Percentiles rank a stretch among this genome's conserved stretches.
phyloP scores from a whole-genome alignment of 2,797 vertebrate genomes.

The Benthosema pterotum region DNA sequence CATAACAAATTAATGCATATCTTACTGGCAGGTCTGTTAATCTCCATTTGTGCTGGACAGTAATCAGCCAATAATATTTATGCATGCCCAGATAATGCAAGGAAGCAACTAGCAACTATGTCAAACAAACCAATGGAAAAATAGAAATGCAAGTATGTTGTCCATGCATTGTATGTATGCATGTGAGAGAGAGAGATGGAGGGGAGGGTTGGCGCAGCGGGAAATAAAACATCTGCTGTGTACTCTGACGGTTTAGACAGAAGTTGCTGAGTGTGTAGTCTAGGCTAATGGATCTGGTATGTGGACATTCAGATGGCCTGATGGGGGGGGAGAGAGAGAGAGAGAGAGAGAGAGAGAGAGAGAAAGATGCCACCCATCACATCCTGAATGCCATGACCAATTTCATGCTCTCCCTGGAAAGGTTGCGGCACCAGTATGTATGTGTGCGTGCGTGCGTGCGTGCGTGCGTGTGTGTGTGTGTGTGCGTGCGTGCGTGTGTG shows the following conservation, averaged over 20 bases:
- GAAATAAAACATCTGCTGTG: constrained; percentile 65
- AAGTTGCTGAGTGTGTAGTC: constrained; percentile 72
- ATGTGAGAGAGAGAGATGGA: neutral
- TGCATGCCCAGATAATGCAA: too few relatives aligned
- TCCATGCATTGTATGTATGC: constrained; percentile 10
- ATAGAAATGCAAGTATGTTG: neutral
- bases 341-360: constrained; percentile 4
- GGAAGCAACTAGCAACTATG: too few relatives aligned
- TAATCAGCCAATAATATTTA: too few relatives aligned
- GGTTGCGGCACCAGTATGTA: constrained; percentile 64
- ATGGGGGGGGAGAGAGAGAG: constrained; percentile 10
- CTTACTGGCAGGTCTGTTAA: too few relatives aligned
- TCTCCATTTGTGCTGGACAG: too few relatives aligned
- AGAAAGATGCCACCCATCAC: constrained; percentile 61
- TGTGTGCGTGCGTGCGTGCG: constrained; percentile 20
- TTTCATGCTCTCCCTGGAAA: constrained; percentile 82
- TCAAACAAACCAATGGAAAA: too few relatives aligned
- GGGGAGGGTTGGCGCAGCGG: constrained; percentile 16
- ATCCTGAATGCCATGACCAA: constrained; percentile 80
- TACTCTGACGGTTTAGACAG: constrained; percentile 58
- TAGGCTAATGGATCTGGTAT: constrained; percentile 64
- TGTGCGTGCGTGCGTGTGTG: neutral
- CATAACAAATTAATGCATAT: too few relatives aligned
- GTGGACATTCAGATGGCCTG: constrained; percentile 73
- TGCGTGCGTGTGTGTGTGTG: constrained; percentile 52